phyloP scores from a whole-genome alignment of 1,140 invertebrate genomes.

The Chelonus insularis region DNA sequence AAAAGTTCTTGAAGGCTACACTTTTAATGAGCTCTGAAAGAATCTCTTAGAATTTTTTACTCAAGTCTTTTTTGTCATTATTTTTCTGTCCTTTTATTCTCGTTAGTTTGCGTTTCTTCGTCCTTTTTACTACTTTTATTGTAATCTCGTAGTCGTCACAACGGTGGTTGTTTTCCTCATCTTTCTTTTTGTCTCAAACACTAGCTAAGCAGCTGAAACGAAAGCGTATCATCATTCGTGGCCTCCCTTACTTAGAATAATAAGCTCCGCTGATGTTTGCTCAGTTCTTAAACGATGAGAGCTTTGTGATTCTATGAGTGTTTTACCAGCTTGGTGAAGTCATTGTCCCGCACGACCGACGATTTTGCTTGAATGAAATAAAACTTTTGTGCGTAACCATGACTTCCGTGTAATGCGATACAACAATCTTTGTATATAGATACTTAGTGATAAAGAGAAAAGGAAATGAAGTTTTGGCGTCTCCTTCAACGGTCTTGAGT shows the following conservation, averaged over 20 bases:
- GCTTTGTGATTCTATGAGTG: constrained; percentile 13
- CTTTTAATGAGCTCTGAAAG: constrained; percentile 18
- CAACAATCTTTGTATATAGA: background rate
- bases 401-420: background rate
- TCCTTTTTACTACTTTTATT: background rate
- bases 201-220: background rate
- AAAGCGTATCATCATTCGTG: constrained; percentile 7
- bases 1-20: constrained; percentile 13
- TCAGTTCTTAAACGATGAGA: constrained; percentile 36
- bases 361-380: constrained; percentile 10
- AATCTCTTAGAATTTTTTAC: background rate
- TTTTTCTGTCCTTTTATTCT: background rate
- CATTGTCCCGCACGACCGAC: constrained; percentile 31
- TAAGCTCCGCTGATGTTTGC: constrained; percentile 41
- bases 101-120: background rate
- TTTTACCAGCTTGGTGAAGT: constrained; percentile 16
- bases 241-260: constrained; percentile 36
- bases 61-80: background rate
- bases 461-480: background rate
- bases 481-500: background rate
- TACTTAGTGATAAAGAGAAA: background rate
- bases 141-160: background rate
- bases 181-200: background rate
- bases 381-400: background rate
- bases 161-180: background rate